Percentiles rank a stretch among this genome's conserved stretches.
These are phyloP conservation scores for Leptinotarsa texana DNA, from an alignment of 1,140 invertebrate species.

Conservation along the genomic window DNA sequence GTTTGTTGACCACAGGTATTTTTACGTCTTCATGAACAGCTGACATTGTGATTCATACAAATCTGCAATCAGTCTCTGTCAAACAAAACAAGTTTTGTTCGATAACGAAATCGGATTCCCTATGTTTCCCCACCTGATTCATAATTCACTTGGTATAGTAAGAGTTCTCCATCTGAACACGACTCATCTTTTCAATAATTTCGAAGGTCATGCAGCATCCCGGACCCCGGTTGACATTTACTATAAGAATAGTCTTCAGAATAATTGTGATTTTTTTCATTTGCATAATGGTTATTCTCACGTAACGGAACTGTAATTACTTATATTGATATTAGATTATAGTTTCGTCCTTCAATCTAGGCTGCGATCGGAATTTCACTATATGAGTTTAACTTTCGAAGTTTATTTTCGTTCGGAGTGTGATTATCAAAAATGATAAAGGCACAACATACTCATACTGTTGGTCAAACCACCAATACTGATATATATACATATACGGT, in stretches of 20 bases:
- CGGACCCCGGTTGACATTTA: slow-evolving; percentile 7
- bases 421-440: neutral
- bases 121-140: neutral
- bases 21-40: too few relatives aligned
- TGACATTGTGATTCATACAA: too few relatives aligned
- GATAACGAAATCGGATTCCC: too few relatives aligned
- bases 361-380: neutral
- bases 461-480: too few relatives aligned
- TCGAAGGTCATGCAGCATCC: neutral
- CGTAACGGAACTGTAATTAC: slow-evolving; percentile 2
- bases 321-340: neutral
- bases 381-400: too few relatives aligned
- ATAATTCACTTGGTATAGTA: neutral
- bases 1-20: too few relatives aligned
- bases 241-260: neutral
- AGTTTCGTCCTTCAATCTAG: neutral
- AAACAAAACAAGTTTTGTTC: too few relatives aligned
- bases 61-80: too few relatives aligned
- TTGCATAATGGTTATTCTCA: slow-evolving; percentile 1
- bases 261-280: slow-evolving; percentile 1
- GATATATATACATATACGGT: too few relatives aligned
- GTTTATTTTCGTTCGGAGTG: too few relatives aligned
- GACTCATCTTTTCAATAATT: slow-evolving; percentile 3
- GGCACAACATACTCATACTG: too few relatives aligned
- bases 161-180: neutral